Conservation (phyloP, 2,797 vertebrate species). For the Steatocranus sp. region DNA sequence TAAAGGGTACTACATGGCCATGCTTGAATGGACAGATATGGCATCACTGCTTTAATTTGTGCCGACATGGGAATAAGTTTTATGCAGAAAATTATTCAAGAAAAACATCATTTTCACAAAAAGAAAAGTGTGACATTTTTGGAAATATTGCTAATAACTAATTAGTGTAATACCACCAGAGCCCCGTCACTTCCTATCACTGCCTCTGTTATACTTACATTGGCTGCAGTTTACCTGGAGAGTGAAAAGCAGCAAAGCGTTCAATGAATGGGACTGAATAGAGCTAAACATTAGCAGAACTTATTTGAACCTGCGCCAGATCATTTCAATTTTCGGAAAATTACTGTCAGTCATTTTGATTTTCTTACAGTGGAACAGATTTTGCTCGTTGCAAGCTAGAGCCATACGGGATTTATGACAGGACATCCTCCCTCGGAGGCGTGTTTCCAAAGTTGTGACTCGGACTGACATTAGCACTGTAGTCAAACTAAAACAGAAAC, state of each 20-base stretch:
- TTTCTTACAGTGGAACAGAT: not conserved
- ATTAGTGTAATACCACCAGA: not conserved
- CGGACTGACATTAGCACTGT: not conserved
- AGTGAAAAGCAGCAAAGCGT: not conserved
- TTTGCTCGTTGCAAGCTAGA: not conserved
- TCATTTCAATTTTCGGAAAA: not conserved
- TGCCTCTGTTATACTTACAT: not conserved
- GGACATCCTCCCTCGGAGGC: not conserved
- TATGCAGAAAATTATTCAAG: not conserved
- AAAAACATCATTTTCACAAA: not conserved
- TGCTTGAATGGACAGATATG: constrained; percentile 42
- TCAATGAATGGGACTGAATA: not conserved
- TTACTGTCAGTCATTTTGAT: not conserved
- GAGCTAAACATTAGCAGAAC: not conserved
- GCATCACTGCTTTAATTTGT: not conserved
- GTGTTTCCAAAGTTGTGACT: not conserved
- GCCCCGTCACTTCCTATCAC: not conserved
- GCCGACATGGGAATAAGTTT: not conserved
- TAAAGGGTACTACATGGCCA: constrained; percentile 20
- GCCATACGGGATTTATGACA: not conserved
- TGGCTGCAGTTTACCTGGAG: not conserved
- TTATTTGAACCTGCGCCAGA: not conserved
- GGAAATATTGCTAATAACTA: not conserved
- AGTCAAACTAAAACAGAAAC: not conserved
- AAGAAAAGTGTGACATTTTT: not conserved